Evolutionary conservation across 2,888 invertebrate species (phyloP).

Genomic region (Morpho deidamia): DNA sequence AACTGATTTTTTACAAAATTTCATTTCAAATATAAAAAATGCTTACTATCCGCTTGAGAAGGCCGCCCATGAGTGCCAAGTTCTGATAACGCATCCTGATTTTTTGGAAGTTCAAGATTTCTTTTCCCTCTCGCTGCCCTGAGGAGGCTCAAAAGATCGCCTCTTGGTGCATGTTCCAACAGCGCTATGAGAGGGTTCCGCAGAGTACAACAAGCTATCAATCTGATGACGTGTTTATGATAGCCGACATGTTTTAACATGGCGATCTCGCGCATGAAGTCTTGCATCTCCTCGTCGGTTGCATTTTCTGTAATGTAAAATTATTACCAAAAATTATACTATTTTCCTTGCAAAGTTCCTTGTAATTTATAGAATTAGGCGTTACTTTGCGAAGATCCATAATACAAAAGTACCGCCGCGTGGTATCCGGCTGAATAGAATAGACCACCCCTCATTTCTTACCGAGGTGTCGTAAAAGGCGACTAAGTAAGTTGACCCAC

Average conservation of each 20-base stretch:
- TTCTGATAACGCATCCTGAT: constrained; percentile 67
- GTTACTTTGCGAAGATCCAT: too few relatives aligned
- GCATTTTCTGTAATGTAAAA: too few relatives aligned
- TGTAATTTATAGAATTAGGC: too few relatives aligned
- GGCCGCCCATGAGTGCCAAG: constrained; percentile 47
- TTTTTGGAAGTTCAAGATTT: constrained; percentile 45
- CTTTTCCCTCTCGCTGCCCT: constrained; percentile 64
- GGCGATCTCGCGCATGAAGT: constrained; percentile 86
- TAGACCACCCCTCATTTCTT: too few relatives aligned
- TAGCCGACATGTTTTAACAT: constrained; percentile 87
- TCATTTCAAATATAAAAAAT: not conserved
- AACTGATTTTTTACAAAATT: too few relatives aligned
- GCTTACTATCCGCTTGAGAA: constrained; percentile 80
- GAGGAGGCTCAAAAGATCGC: constrained; percentile 83
- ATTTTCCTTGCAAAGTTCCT: too few relatives aligned
- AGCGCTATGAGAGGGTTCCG: constrained; percentile 84
- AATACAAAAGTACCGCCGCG: too few relatives aligned
- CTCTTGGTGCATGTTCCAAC: constrained; percentile 88
- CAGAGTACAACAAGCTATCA: constrained; percentile 86
- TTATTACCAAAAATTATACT: too few relatives aligned
- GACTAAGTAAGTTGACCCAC: too few relatives aligned
- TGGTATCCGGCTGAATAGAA: too few relatives aligned
- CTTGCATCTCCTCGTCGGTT: constrained; percentile 79
- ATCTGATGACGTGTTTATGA: constrained; percentile 86
- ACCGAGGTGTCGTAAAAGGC: too few relatives aligned